Percentiles rank a stretch among this genome's conserved stretches.
These are phyloP conservation scores for Psittacula derbiana DNA, from an alignment of 2,797 vertebrate genomes.

Conservation along the genomic window DNA sequence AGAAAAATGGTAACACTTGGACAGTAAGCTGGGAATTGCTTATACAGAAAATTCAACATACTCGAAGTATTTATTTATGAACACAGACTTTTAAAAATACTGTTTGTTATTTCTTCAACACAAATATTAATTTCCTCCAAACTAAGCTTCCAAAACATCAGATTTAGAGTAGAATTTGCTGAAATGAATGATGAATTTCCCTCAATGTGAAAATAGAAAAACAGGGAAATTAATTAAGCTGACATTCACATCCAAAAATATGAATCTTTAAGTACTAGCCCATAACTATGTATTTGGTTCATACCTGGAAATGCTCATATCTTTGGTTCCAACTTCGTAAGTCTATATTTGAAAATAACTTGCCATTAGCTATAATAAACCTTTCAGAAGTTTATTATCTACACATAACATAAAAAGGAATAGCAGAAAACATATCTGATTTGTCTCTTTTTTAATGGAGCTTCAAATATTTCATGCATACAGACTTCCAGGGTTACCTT, in stretches of 20 bases:
- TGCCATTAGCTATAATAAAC: background rate
- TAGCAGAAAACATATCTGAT: background rate
- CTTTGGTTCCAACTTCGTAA: background rate
- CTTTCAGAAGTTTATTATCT: background rate
- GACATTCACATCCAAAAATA: background rate
- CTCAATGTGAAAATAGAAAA: background rate
- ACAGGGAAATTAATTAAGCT: background rate
- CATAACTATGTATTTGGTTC: background rate
- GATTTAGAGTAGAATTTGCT: background rate
- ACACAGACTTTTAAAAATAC: background rate
- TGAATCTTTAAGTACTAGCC: background rate
- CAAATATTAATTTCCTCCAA: background rate
- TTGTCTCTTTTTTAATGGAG: background rate
- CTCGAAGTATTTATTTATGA: background rate
- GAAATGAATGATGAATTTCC: background rate
- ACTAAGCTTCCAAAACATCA: background rate
- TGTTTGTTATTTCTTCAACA: background rate
- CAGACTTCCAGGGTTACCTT: background rate
- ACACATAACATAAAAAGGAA: background rate
- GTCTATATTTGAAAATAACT: background rate
- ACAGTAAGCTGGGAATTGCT: slow-evolving; percentile 1
- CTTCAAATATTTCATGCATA: background rate
- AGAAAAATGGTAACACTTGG: background rate
- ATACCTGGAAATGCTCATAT: background rate
- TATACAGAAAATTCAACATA: background rate